These are phyloP conservation scores for Balaeniceps rex DNA, from an alignment of 2,113 vertebrate genomes.

Conservation along the genomic window DNA sequence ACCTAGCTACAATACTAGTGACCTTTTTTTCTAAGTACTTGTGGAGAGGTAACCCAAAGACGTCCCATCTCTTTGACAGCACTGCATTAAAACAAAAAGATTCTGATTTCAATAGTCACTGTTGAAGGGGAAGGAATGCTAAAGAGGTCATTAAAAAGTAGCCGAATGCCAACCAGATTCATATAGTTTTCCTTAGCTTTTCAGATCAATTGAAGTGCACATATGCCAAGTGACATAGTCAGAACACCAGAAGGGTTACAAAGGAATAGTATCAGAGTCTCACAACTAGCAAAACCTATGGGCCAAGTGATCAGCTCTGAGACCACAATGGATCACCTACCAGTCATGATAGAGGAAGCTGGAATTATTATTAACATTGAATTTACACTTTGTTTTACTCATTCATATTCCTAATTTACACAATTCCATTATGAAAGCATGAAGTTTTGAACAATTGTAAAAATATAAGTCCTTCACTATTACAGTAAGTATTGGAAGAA, in stretches of 20 bases:
- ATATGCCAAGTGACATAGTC: neutral
- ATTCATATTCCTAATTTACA: neutral
- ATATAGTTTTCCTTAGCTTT: neutral
- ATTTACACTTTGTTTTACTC: conserved; percentile 8
- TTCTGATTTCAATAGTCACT: neutral
- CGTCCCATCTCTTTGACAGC: neutral
- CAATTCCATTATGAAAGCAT: neutral
- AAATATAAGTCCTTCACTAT: neutral
- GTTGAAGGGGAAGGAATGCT: neutral
- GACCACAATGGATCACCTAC: neutral
- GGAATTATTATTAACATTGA: neutral
- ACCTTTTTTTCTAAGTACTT: neutral
- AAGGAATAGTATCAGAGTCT: neutral
- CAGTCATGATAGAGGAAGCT: neutral
- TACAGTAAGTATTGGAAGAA: neutral
- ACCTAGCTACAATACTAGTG: neutral
- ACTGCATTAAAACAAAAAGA: neutral
- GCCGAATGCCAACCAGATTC: neutral
- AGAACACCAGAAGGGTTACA: neutral
- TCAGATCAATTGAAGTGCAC: neutral
- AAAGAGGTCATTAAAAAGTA: neutral
- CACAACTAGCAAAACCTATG: neutral
- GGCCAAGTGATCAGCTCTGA: neutral
- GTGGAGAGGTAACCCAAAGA: neutral
- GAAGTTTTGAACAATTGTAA: neutral